A percentile compares a stretch with the other conserved stretches of the same genome.
These are phyloP conservation scores for Rhynchotus rufescens DNA, from an alignment of 2,797 vertebrate species.

Conservation along the genomic window DNA sequence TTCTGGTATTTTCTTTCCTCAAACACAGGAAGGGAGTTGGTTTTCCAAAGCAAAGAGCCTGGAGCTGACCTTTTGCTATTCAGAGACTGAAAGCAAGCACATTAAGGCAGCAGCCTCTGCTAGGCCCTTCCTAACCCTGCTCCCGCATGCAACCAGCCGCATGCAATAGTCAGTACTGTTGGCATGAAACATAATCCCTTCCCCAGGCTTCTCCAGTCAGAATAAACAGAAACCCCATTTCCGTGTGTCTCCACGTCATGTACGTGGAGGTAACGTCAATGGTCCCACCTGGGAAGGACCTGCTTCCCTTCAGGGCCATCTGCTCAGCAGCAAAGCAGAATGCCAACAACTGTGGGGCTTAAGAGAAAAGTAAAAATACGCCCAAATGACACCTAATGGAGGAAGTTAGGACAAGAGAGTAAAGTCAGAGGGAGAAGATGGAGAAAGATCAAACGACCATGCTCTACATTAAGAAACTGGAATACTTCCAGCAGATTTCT, in stretches of 20 bases:
- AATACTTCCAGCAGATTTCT: neutral
- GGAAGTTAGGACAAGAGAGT: neutral
- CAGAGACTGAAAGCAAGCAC: neutral
- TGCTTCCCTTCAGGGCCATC: neutral
- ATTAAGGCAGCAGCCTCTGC: neutral
- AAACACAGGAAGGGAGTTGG: neutral
- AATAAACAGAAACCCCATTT: neutral
- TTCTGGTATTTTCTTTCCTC: neutral
- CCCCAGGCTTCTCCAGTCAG: neutral
- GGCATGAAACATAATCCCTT: neutral
- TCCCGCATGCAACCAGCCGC: neutral
- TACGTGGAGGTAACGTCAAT: neutral
- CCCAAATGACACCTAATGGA: neutral
- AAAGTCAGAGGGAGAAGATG: neutral
- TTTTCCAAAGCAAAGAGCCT: neutral
- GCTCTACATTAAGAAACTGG: neutral
- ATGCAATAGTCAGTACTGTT: neutral
- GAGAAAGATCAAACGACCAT: neutral
- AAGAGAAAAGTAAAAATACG: neutral
- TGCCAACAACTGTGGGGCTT: neutral
- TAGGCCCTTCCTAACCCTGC: neutral
- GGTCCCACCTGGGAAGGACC: neutral
- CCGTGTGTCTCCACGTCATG: neutral
- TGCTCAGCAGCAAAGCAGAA: neutral
- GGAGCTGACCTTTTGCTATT: neutral